These are phyloP conservation scores for Drosophila austrosaltans DNA, from an alignment of 2,888 invertebrate genomes.

Conservation along the genomic window DNA sequence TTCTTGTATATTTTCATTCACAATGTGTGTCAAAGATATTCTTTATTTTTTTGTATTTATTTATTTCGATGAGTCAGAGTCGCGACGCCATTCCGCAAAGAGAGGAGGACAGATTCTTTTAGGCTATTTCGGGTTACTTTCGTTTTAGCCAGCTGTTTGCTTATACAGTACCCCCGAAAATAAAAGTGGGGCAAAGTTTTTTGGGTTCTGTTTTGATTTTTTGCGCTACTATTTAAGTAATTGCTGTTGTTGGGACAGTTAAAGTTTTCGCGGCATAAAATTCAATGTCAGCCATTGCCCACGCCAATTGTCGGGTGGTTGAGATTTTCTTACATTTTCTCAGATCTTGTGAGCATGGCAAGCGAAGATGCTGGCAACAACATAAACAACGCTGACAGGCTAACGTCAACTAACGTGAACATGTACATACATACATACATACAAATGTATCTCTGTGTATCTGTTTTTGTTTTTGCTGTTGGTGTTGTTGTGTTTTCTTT, in stretches of 20 bases:
- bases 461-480: slow-evolving; percentile 27
- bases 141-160: slow-evolving; percentile 8
- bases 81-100: slow-evolving; percentile 32
- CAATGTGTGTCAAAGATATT: slow-evolving; percentile 58
- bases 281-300: slow-evolving; percentile 59
- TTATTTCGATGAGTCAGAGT: slow-evolving; percentile 62
- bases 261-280: slow-evolving; percentile 37
- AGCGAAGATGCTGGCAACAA: slow-evolving; percentile 24
- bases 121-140: slow-evolving; percentile 50
- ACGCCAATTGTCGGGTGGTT: slow-evolving; percentile 23
- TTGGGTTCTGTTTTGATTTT: slow-evolving; percentile 47
- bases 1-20: slow-evolving; percentile 25
- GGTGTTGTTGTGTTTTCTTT: slow-evolving; percentile 10
- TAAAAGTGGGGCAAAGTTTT: slow-evolving; percentile 63
- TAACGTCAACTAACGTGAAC: slow-evolving; percentile 61
- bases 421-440: slow-evolving; percentile 64
- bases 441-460: slow-evolving; percentile 59
- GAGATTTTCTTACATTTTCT: slow-evolving; percentile 13
- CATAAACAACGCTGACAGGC: slow-evolving; percentile 53
- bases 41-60: slow-evolving; percentile 41
- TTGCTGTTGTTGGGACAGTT: slow-evolving; percentile 49
- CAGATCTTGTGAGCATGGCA: slow-evolving; percentile 1
- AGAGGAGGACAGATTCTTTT: slow-evolving; percentile 28
- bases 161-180: slow-evolving; percentile 37
- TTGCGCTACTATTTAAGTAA: slow-evolving; percentile 34